phyloP scores from a whole-genome alignment of 2,113 vertebrate species.

The Cinclus cinclus region DNA sequence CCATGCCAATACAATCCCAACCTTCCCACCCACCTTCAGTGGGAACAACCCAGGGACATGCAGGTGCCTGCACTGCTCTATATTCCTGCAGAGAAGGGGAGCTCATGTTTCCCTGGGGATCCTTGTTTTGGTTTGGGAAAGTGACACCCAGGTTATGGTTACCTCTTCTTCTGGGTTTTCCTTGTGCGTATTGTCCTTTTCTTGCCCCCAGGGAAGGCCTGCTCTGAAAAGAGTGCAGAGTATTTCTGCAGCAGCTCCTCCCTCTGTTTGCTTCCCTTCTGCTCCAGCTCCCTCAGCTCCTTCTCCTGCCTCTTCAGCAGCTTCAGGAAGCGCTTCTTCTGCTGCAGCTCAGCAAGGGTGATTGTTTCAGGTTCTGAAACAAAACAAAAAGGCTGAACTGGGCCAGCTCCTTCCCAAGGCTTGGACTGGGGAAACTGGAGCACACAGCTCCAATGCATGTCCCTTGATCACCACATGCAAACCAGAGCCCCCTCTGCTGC shows the following conservation, averaged over 20 bases:
- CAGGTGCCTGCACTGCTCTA: not conserved
- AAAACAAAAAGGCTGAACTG: not conserved
- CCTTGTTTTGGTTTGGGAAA: not conserved
- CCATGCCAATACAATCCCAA: not conserved
- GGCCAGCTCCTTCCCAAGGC: not conserved
- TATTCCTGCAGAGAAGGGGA: not conserved
- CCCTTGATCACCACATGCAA: not conserved
- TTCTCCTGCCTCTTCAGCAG: constrained; percentile 89
- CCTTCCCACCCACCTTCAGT: not conserved
- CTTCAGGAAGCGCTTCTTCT: constrained; percentile 87
- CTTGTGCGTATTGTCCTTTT: constrained; percentile 54
- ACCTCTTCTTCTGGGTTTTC: constrained; percentile 78
- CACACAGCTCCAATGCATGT: not conserved
- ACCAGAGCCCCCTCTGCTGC: not conserved
- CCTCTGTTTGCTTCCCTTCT: constrained; percentile 81
- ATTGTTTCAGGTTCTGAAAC: constrained; percentile 81
- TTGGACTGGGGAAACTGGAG: not conserved
- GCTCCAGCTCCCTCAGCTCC: constrained; percentile 86
- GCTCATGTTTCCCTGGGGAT: not conserved
- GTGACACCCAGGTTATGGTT: not conserved
- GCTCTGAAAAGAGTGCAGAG: constrained; percentile 60
- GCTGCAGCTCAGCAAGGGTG: constrained; percentile 82
- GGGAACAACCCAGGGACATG: not conserved
- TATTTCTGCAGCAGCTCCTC: constrained; percentile 89
- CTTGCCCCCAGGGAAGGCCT: constrained; percentile 68